Base-by-base conservation (phyloP, 64 coral and sea anemone genomes). In the Dendronephthya gigantea region DNA sequence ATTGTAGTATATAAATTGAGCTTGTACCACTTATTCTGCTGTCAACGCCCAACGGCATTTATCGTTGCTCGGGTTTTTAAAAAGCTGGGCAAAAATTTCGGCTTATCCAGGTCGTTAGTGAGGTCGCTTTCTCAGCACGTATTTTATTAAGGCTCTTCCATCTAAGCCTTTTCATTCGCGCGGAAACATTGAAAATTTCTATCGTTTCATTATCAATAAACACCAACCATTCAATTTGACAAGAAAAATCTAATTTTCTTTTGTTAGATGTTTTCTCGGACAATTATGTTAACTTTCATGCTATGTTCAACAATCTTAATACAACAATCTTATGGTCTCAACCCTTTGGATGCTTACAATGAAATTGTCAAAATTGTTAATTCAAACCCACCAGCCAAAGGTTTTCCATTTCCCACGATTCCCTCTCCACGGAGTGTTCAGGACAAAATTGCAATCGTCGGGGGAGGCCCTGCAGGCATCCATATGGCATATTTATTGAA, bases 401-500 rank as follows among this genome's bases (percentile, higher is more conserved):
- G 72, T 28, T 35, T 39, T 36, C 72, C 72, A 16, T 35, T 79
- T 79, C 72, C 72, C 36, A 39, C 31, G 0, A 79, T 79, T 39
- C 72, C 72, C 15, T 79, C 72, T 35, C 72, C 72, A 34, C 31
- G 37, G 30, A 36, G 37, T 79, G 32, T 79, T 35, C 9, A 79
- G 3, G 72, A 79, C 36, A 34, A 19, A 36, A 87, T 87, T 40
- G 86, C 40, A 34, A 58, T 87, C 23, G 86, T 87, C n/a, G 86
- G 86, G 7, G 86, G 68, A 9, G 70, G 86, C 39, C 27, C 74
- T 13, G 86, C 86, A 25, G 86, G 86, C 8, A 48, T 87, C n/a
- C 48, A 87, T 17, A 87, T 87, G 86, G 68, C 70, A 29, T 87
- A 87, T 81, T 10, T 52, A 30, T 48, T 87, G 19, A 81, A 87